Percentiles rank a stretch among this genome's conserved stretches.
phyloP scores from a whole-genome alignment of 2,797 vertebrate genomes.

The Mastacembelus armatus region DNA sequence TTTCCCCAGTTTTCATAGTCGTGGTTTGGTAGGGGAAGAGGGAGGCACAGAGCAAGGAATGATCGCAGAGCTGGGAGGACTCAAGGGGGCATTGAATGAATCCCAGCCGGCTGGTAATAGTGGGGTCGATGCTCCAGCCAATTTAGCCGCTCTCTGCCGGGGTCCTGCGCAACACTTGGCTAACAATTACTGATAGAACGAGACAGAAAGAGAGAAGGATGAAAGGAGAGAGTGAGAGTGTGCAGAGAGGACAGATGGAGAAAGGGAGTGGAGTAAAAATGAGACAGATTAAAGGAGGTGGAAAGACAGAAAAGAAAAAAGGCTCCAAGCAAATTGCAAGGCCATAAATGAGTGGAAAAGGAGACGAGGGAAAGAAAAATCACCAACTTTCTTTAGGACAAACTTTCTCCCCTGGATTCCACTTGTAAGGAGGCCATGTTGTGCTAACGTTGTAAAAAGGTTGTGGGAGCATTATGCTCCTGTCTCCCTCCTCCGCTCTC shows the following conservation, averaged over 20 bases:
- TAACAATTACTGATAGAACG: slow-evolving; percentile 61
- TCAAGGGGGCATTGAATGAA: slow-evolving; percentile 60
- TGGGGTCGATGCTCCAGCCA: slow-evolving; percentile 73
- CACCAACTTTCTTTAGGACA: slow-evolving; percentile 47
- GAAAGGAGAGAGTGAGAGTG: slow-evolving; percentile 6
- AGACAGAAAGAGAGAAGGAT: slow-evolving; percentile 48
- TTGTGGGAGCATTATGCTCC: slow-evolving; percentile 35
- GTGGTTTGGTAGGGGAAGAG: slow-evolving; percentile 54
- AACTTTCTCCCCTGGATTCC: slow-evolving; percentile 48
- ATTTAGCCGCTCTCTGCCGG: slow-evolving; percentile 56
- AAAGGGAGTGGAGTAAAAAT: slow-evolving; percentile 34
- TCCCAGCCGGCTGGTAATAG: slow-evolving; percentile 70
- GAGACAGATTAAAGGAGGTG: slow-evolving; percentile 46
- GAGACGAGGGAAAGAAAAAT: slow-evolving; percentile 8
- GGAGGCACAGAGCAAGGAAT: slow-evolving; percentile 59
- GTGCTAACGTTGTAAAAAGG: slow-evolving; percentile 37
- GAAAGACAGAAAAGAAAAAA: slow-evolving; percentile 32
- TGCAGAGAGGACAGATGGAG: slow-evolving; percentile 12
- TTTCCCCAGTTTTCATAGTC: slow-evolving; percentile 70
- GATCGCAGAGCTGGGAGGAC: slow-evolving; percentile 62
- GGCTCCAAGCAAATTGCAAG: slow-evolving; percentile 37
- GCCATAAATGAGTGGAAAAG: slow-evolving; percentile 30
- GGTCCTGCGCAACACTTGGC: slow-evolving; percentile 57
- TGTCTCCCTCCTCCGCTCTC: slow-evolving; percentile 39
- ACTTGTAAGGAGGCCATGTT: slow-evolving; percentile 30